Evolutionary conservation across 2,113 vertebrate genomes (phyloP), one percentile per base, ranked within the genome.

Genomic region (Boulengeromyrus knoepffleri): DNA sequence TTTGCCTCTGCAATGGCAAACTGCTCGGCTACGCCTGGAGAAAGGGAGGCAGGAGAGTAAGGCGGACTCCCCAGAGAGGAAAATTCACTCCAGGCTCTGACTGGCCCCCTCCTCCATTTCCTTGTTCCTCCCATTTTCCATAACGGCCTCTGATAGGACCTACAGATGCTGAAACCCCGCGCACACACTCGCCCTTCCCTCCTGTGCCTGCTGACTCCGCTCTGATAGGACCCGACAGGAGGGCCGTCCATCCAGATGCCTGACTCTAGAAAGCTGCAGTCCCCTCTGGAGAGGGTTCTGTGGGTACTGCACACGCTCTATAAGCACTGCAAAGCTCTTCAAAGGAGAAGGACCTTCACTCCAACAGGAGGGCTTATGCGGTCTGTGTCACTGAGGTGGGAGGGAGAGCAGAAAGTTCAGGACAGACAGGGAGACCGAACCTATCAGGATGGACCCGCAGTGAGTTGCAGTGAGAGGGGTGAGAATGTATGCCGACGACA

Each of bases 1-100:
- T 99, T 99, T 84, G 99, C 99, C 94, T 99, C 99, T 0, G 98
- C 98, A 0, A 99, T 99, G 91, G 98, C 99, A 92, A 99, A 99
- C 94, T 99, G 98, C 93, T 99, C 98, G 0, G 98, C 98, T 62
- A 98, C 97, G 88, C 97, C 97, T 98, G 70, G 56, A 31, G 6
- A 90, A 83, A 88, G 24, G n/a, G 66, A 90, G n/a, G 83, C 87
- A 90, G 50, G 90, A 83, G 70, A 47, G 13, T 58, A 15, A 89
- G 52, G 39, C n/a, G 36, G 31, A 53, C 49, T 19, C 19, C 56
- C 85, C 36, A 87, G 27, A 50, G 50, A 86, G 17, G n/a, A 27
- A 83, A 83, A 39, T 83, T 21, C 12, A 50, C 19, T 17, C 49
- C 86, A 58, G 49, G 50, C 49, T 42, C 27, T 10, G 27, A 12